Base-by-base conservation (phyloP, 2,113 vertebrate species). In the Erythrolamprus reginae region DNA sequence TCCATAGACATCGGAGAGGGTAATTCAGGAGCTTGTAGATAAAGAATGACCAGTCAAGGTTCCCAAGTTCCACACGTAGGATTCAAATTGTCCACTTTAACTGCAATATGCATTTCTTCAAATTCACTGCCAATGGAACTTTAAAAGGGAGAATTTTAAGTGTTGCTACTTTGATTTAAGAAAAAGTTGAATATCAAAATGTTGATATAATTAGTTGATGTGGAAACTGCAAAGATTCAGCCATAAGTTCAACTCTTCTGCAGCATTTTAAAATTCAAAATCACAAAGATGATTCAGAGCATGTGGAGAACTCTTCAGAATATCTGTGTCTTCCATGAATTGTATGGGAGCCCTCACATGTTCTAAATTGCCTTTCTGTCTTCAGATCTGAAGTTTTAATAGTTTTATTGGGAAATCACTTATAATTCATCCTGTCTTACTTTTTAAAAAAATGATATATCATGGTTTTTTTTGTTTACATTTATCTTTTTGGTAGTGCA, bases 71-170 rank as follows among this genome's bases (percentile, higher is more conserved):
- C 5, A 45, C 23, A 47, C 26, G 42, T 47, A 4, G 9, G 42
- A 10, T 47, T 10, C 7, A 83, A 10, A 45, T 47, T 83, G 23
- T 45, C 10, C 3, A 56, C 28, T 82, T 17, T 47, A 24, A 45
- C 65, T 42, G 19, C 23, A 88, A 12, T 1, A 87, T 42, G 21
- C 21, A 13, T 3, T 15, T 0, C 88, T 82, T 38, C 70, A 48
- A 50, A 52, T 77, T 21, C 61, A 51, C 45, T 88, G 23, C 26
- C 7, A 45, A n/a, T 45, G 28, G 19, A 50, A 1, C 48, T 53
- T 88, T 48, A 50, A 50, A 86, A 88, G 2, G 47, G 7, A n/a
- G 45, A 50, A 10, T 13, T 70, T 13, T 19, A 50, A 70, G 9
- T 88, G 47, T 38, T 33, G 21, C 38, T 58, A 47, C 53, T 26